These are phyloP conservation scores for Omphaloscelis lunosa DNA, from an alignment of 2,888 invertebrate genomes.

Conservation along the genomic window DNA sequence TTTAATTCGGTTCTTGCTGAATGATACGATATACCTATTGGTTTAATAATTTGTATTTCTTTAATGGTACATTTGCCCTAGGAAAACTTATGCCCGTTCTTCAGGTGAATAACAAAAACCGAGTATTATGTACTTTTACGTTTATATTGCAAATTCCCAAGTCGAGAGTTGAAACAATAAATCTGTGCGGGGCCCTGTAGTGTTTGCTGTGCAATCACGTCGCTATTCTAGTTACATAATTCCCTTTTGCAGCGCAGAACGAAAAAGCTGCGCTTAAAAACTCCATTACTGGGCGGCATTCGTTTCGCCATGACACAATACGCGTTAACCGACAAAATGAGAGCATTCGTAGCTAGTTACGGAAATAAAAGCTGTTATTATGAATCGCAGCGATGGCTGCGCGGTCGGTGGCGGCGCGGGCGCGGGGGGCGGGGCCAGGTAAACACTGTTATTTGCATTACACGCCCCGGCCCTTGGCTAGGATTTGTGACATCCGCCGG, in stretches of 20 bases:
- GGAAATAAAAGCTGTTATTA: constrained; percentile 88
- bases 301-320: constrained; percentile 86
- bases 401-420: constrained; percentile 59
- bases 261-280: constrained; percentile 86
- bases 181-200: constrained; percentile 74
- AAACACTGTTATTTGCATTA: constrained; percentile 86
- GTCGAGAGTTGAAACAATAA: constrained; percentile 79
- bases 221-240: constrained; percentile 84
- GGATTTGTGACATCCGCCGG: constrained; percentile 87
- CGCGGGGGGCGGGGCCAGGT: constrained; percentile 76
- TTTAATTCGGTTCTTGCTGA: constrained; percentile 45
- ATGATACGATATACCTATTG: constrained; percentile 22
- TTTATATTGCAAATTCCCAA: constrained; percentile 70
- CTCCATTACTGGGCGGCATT: constrained; percentile 86
- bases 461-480: constrained; percentile 83
- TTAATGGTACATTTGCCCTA: constrained; percentile 3
- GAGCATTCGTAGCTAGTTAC: constrained; percentile 87
- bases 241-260: constrained; percentile 78
- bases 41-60: constrained; percentile 31
- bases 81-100: background rate
- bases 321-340: constrained; percentile 87
- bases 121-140: background rate
- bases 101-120: constrained; percentile 6
- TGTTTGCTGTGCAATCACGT: constrained; percentile 81
- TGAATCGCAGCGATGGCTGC: constrained; percentile 77